A percentile compares a stretch with the other conserved stretches of the same genome.
These are phyloP conservation scores for Smittia sp. DNA, from an alignment of 2,888 invertebrate genomes.

Conservation along the genomic window DNA sequence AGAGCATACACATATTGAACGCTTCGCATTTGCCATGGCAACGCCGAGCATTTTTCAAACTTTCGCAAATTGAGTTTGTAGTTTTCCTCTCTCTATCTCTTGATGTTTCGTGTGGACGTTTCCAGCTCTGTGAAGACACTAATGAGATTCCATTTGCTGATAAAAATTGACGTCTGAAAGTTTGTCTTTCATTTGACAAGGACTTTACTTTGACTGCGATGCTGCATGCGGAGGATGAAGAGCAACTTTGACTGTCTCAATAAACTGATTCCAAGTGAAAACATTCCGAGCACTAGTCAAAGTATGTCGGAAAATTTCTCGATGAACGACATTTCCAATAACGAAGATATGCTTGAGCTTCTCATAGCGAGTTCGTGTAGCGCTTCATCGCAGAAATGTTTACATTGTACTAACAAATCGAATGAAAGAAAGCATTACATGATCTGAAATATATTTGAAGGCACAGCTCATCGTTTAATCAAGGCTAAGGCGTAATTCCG, in stretches of 20 bases:
- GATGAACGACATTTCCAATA: too few relatives aligned
- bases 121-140: background rate
- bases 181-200: slow-evolving; percentile 11
- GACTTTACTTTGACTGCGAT: background rate
- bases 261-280: too few relatives aligned
- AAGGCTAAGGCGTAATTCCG: too few relatives aligned
- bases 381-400: too few relatives aligned
- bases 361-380: too few relatives aligned
- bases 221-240: background rate
- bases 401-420: too few relatives aligned
- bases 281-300: too few relatives aligned
- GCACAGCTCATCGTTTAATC: too few relatives aligned
- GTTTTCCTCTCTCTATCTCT: background rate
- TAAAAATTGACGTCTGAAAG: slow-evolving; percentile 9
- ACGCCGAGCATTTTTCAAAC: background rate
- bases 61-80: slow-evolving; percentile 18
- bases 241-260: background rate
- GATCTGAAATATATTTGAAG: too few relatives aligned
- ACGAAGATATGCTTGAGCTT: too few relatives aligned
- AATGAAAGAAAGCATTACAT: too few relatives aligned
- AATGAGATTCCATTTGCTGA: slow-evolving; percentile 4
- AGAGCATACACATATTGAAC: background rate
- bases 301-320: too few relatives aligned
- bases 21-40: background rate
- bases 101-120: background rate